Evolutionary conservation across 2,113 vertebrate genomes (phyloP).

Genomic region (Colistium nudipinnis): DNA sequence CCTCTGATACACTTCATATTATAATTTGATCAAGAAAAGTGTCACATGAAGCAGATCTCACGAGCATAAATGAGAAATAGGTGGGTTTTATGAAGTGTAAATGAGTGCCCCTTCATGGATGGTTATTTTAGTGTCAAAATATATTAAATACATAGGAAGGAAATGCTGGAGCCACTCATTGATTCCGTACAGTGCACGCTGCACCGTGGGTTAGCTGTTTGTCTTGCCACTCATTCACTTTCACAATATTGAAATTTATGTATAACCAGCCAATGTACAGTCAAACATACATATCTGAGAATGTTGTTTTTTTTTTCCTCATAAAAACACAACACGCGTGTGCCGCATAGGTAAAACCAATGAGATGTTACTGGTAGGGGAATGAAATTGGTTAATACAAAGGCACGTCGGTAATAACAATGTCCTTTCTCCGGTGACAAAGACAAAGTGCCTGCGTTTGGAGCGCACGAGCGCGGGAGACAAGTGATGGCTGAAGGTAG

Average conservation of each 20-base stretch:
- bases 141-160: slow-evolving; percentile 79
- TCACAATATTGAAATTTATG: background rate
- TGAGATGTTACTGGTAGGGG: slow-evolving; percentile 93
- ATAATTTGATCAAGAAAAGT: slow-evolving; percentile 79
- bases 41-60: slow-evolving; percentile 77
- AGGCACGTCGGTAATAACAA: slow-evolving; percentile 97
- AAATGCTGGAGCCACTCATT: slow-evolving; percentile 58
- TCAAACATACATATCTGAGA: background rate
- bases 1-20: slow-evolving; percentile 69
- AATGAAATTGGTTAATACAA: slow-evolving; percentile 96
- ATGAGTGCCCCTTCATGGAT: slow-evolving; percentile 78
- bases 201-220: slow-evolving; percentile 37
- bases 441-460: slow-evolving; percentile 94
- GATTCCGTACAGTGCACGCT: slow-evolving; percentile 62
- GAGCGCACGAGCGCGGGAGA: slow-evolving; percentile 88
- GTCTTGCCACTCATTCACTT: slow-evolving; percentile 20
- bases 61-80: slow-evolving; percentile 79
- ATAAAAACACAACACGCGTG: slow-evolving; percentile 20
- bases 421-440: slow-evolving; percentile 94
- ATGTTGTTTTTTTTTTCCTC: background rate
- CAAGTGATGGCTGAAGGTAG: slow-evolving; percentile 90
- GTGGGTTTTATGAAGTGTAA: slow-evolving; percentile 79
- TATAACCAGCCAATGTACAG: background rate
- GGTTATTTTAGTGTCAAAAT: slow-evolving; percentile 82
- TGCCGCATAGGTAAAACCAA: slow-evolving; percentile 85